Conservation (phyloP, 2,888 invertebrate species). For the Bellardia bayeri region DNA sequence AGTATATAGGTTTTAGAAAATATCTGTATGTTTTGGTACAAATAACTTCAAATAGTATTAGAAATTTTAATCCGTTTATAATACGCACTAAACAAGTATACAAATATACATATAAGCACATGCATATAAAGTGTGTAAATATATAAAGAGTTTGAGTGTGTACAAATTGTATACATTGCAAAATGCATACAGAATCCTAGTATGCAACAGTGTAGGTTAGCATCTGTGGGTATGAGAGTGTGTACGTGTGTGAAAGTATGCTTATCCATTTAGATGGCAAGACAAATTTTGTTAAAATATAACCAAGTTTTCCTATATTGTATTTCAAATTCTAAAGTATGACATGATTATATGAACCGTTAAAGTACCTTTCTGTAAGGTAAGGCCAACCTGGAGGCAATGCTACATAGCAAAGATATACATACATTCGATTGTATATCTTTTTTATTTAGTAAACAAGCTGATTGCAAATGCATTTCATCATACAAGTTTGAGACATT, state of each 20-base stretch:
- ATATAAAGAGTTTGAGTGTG: slow-evolving; percentile 11
- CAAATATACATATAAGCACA: slow-evolving; percentile 5
- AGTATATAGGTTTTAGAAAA: slow-evolving; percentile 49
- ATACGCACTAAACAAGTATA: slow-evolving; percentile 78
- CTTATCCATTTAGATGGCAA: slow-evolving; percentile 62
- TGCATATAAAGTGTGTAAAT: slow-evolving; percentile 65
- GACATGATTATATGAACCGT: slow-evolving; percentile 46
- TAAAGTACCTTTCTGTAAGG: neutral
- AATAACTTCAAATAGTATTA: slow-evolving; percentile 76
- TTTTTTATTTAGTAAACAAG: too few relatives aligned
- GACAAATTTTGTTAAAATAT: slow-evolving; percentile 64
- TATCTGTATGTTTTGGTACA: slow-evolving; percentile 69
- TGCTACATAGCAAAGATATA: neutral
- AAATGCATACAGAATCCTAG: slow-evolving; percentile 37
- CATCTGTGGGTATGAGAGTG: slow-evolving; percentile 66
- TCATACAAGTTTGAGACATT: too few relatives aligned
- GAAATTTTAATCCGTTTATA: slow-evolving; percentile 83
- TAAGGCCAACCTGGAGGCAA: neutral
- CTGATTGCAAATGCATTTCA: too few relatives aligned
- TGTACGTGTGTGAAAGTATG: slow-evolving; percentile 50
- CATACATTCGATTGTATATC: too few relatives aligned
- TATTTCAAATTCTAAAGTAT: slow-evolving; percentile 56
- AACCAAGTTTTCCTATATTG: slow-evolving; percentile 59
- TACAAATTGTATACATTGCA: slow-evolving; percentile 11
- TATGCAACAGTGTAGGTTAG: slow-evolving; percentile 45